Evolutionary conservation across 2,113 vertebrate species (phyloP).

Genomic region (Myocastor coypus): DNA sequence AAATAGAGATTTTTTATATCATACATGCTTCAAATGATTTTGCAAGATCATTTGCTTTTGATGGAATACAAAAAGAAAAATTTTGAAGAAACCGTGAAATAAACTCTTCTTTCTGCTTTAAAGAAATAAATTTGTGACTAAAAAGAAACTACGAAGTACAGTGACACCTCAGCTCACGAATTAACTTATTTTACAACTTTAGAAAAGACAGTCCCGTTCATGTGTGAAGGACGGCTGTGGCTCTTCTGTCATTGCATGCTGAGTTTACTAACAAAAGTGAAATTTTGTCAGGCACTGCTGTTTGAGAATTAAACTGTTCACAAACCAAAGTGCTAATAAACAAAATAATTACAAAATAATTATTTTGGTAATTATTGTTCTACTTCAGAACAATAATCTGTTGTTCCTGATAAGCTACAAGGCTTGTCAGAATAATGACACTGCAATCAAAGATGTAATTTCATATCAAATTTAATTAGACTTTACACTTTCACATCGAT

Average conservation of each 20-base stretch:
- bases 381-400: not conserved
- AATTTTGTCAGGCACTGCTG: not conserved
- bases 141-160: not conserved
- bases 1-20: not conserved
- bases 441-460: not conserved
- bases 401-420: not conserved
- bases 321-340: not conserved
- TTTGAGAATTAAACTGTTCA: not conserved
- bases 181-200: not conserved
- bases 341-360: not conserved
- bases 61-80: not conserved
- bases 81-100: not conserved
- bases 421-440: not conserved
- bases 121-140: constrained; percentile 16
- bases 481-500: not conserved
- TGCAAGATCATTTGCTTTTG: not conserved
- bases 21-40: not conserved
- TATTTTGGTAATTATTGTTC: not conserved
- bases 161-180: not conserved
- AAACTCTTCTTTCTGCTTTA: constrained; percentile 26
- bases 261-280: not conserved
- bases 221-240: not conserved
- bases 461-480: not conserved
- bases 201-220: not conserved
- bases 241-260: not conserved